Percentiles rank a stretch among this genome's conserved stretches.
These are phyloP conservation scores for Micrasema longulum DNA, from an alignment of 1,140 invertebrate species.

Conservation along the genomic window DNA sequence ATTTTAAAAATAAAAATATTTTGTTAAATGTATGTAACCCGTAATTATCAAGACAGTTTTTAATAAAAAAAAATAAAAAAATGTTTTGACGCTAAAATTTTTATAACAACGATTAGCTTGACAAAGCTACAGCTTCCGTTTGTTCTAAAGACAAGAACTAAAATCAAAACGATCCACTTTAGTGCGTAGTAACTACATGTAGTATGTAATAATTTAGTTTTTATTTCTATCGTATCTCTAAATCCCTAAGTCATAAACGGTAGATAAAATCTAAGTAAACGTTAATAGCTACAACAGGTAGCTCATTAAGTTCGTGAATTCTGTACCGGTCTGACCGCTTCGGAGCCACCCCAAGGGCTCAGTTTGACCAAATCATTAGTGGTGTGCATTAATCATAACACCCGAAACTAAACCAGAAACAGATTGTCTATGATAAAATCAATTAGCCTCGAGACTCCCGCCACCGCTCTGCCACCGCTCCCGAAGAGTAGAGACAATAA, in stretches of 20 bases:
- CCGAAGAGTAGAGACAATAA: constrained; percentile 8
- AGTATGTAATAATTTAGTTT: too few relatives aligned
- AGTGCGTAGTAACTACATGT: too few relatives aligned
- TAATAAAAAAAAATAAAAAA: too few relatives aligned
- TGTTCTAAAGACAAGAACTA: too few relatives aligned
- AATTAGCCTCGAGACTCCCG: constrained; percentile 44
- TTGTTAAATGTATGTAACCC: too few relatives aligned
- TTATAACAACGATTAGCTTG: too few relatives aligned
- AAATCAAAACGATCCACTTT: too few relatives aligned
- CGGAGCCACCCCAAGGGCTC: constrained; percentile 23
- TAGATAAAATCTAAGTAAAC: constrained; percentile 27
- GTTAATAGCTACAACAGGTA: constrained; percentile 20
- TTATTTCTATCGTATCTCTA: constrained; percentile 22
- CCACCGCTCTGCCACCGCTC: constrained; percentile 12
- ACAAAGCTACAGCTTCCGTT: too few relatives aligned
- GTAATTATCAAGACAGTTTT: too few relatives aligned
- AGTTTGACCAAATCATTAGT: constrained; percentile 42
- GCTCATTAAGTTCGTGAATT: constrained; percentile 35
- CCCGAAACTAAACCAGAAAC: constrained; percentile 34
- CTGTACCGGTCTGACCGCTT: constrained; percentile 18
- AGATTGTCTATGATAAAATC: constrained; percentile 47
- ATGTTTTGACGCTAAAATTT: too few relatives aligned
- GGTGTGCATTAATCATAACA: constrained; percentile 51
- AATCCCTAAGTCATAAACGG: constrained; percentile 19
- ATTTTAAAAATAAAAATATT: too few relatives aligned